These are phyloP conservation scores for Penaeus vannamei DNA, from an alignment of 1,140 invertebrate species.

Conservation along the genomic window DNA sequence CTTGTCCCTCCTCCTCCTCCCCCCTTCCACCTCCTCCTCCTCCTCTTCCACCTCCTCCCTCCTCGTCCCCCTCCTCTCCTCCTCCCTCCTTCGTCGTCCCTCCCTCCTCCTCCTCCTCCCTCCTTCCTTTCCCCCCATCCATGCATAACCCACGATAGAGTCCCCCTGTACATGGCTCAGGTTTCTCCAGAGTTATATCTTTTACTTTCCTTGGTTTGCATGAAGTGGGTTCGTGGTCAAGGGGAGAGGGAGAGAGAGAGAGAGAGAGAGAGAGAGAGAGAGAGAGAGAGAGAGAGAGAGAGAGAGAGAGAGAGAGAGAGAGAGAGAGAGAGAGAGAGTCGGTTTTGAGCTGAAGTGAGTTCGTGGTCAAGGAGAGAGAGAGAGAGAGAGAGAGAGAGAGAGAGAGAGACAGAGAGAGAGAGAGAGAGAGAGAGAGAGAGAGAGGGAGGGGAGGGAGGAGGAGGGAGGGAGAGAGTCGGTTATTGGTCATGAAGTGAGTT, in stretches of 20 bases:
- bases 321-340: no score
- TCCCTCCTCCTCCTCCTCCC: background rate
- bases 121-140: background rate
- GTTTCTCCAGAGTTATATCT: no score
- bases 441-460: no score
- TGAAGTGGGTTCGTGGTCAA: no score
- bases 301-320: no score
- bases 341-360: background rate
- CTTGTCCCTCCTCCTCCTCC: background rate
- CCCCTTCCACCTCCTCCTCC: background rate
- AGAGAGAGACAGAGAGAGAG: no score
- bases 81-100: background rate
- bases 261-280: background rate
- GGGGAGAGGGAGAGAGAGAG: constrained; percentile 40
- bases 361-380: background rate
- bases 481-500: no score
- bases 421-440: no score
- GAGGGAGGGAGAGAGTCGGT: no score
- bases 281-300: background rate
- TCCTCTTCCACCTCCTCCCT: background rate
- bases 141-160: no score
- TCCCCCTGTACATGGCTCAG: no score
- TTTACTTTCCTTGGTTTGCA: no score
- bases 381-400: background rate
- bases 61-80: background rate